Conservation (phyloP, 2,113 vertebrate species). For the Epinephelus fuscoguttatus region DNA sequence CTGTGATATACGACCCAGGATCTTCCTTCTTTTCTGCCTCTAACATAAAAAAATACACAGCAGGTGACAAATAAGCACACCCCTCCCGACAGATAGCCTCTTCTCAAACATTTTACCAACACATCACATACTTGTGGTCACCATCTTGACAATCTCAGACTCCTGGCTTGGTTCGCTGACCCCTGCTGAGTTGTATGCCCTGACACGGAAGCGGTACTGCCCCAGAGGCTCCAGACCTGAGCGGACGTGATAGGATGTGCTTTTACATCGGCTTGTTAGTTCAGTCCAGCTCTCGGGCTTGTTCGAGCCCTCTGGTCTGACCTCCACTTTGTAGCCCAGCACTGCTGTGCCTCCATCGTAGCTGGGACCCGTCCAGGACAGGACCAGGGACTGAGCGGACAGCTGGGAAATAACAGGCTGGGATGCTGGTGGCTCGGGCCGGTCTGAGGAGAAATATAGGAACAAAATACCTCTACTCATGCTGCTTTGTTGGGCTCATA, state of each 20-base stretch:
- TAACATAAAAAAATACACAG: conserved; percentile 17
- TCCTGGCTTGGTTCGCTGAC: conserved; percentile 82
- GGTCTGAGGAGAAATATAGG: conserved; percentile 70
- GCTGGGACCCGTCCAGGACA: conserved; percentile 86
- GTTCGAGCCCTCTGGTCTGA: conserved; percentile 37
- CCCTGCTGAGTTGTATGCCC: conserved; percentile 82
- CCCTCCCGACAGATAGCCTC: neutral
- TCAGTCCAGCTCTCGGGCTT: conserved; percentile 73
- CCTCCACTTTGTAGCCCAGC: conserved; percentile 83
- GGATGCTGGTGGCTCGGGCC: conserved; percentile 82
- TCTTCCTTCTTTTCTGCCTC: conserved; percentile 72
- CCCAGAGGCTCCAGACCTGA: conserved; percentile 78
- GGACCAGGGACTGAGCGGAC: conserved; percentile 78
- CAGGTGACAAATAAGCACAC: neutral
- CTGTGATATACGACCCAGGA: conserved; percentile 32
- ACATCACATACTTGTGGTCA: conserved; percentile 67
- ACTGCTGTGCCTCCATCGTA: conserved; percentile 86
- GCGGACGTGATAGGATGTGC: conserved; percentile 79
- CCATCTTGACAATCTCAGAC: conserved; percentile 80
- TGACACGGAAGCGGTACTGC: conserved; percentile 83
- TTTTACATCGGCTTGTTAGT: conserved; percentile 74
- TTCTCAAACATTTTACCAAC: neutral
- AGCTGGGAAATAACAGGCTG: conserved; percentile 81
- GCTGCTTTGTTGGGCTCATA: no score
- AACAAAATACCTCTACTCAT: no score